Conservation (phyloP, 92 coral and sea anemone genomes). For the Siderastrea radians region DNA sequence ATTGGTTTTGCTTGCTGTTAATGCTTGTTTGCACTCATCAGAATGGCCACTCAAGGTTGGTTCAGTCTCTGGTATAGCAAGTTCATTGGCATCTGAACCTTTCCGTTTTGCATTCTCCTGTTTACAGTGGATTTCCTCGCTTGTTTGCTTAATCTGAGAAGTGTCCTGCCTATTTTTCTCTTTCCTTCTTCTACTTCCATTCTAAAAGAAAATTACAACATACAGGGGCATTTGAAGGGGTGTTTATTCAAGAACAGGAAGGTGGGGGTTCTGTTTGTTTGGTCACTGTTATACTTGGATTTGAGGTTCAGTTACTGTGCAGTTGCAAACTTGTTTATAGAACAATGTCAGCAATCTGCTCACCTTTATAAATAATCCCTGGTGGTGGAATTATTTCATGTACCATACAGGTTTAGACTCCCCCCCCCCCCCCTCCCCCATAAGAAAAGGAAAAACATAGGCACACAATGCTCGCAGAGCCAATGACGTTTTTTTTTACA, state of each 20-base stretch:
- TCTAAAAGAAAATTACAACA: conserved; percentile 1
- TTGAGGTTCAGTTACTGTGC: too few relatives aligned
- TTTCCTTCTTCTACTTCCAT: conserved; percentile 22
- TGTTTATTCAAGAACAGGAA: background rate
- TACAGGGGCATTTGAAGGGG: background rate
- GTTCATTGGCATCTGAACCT: conserved; percentile 5
- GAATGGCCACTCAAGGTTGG: background rate
- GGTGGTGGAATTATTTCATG: too few relatives aligned
- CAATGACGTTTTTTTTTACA: too few relatives aligned
- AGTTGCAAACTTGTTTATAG: too few relatives aligned
- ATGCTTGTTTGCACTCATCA: conserved; percentile 9
- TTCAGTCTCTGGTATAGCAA: background rate
- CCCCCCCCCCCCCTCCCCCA: too few relatives aligned
- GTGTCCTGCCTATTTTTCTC: conserved; percentile 1
- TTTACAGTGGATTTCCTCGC: background rate
- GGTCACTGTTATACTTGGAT: too few relatives aligned
- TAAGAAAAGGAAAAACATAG: too few relatives aligned
- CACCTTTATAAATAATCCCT: too few relatives aligned
- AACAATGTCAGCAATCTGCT: too few relatives aligned
- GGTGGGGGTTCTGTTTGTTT: background rate
- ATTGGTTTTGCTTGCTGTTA: conserved; percentile 22
- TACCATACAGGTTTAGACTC: too few relatives aligned
- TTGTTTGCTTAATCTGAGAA: background rate
- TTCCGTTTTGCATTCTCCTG: conserved; percentile 29
- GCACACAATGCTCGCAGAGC: too few relatives aligned